These are phyloP conservation scores for Brachionus koreanus DNA, from an alignment of 1,140 invertebrate species.

Conservation along the genomic window DNA sequence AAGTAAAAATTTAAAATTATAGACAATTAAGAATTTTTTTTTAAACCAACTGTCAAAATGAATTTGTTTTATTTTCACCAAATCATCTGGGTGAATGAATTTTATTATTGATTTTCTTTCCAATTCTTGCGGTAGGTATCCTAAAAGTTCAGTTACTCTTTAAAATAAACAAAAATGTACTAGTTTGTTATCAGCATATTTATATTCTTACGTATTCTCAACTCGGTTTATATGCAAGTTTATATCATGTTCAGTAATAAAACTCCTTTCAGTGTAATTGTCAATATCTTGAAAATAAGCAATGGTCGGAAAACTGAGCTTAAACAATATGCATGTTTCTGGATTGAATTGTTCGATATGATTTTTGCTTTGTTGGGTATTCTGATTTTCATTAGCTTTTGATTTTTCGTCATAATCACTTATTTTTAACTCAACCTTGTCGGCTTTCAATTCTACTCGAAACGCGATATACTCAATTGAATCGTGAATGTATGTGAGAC, in stretches of 20 bases:
- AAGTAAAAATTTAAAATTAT: not conserved
- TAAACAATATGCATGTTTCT: conserved; percentile 23
- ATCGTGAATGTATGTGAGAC: not conserved
- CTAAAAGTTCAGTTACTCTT: conserved; percentile 38
- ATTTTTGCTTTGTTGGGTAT: not conserved
- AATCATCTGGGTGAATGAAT: conserved; percentile 35
- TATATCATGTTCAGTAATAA: conserved; percentile 35
- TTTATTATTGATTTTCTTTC: conserved; percentile 16
- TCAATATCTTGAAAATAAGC: conserved; percentile 4
- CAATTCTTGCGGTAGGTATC: conserved; percentile 27
- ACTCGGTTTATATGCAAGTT: conserved; percentile 25
- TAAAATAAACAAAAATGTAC: too few species aligned
- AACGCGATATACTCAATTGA: conserved; percentile 21
- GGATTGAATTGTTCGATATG: not conserved
- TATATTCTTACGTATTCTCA: conserved; percentile 13
- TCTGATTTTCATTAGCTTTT: not conserved
- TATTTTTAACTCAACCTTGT: conserved; percentile 25
- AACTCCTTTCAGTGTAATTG: conserved; percentile 36
- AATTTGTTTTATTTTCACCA: conserved; percentile 33
- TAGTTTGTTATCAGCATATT: too few species aligned
- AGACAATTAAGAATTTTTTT: not conserved
- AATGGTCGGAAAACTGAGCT: conserved; percentile 18
- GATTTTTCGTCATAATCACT: conserved; percentile 22
- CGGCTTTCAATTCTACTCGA: conserved; percentile 22
- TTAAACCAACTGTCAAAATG: conserved; percentile 22